These are phyloP conservation scores for Chloromyia formosa DNA, from an alignment of 2,888 invertebrate genomes.

Conservation along the genomic window DNA sequence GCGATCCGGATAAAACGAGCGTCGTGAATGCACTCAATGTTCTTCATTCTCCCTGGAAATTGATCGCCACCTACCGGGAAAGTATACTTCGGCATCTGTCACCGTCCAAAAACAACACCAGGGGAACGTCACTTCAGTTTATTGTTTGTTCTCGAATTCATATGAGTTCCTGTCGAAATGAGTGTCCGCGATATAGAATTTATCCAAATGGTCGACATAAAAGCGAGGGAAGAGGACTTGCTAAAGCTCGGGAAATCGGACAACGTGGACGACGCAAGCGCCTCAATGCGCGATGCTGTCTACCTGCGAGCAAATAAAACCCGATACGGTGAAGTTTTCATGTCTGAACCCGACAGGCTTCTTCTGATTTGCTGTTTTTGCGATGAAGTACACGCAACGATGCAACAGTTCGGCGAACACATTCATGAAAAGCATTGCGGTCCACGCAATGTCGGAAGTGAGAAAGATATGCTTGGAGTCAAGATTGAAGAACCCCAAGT, in stretches of 20 bases:
- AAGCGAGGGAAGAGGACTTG: not conserved
- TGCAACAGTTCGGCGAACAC: conserved; percentile 15
- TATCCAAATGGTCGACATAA: conserved; percentile 1
- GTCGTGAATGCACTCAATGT: no score
- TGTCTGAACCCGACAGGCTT: not conserved
- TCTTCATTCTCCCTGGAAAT: no score
- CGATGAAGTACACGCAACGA: not conserved
- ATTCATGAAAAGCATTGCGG: not conserved
- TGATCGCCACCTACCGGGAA: no score
- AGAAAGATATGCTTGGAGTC: not conserved
- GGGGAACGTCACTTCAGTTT: no score
- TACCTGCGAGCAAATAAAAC: not conserved
- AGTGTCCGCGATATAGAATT: conserved; percentile 19
- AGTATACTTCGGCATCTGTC: no score
- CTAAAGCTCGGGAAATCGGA: no score
- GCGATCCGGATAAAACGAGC: no score
- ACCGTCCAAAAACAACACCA: no score
- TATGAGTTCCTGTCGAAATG: no score
- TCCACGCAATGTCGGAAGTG: not conserved
- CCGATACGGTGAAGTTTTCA: conserved; percentile 9
- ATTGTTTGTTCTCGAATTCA: no score
- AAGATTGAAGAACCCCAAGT: not conserved
- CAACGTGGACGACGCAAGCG: no score
- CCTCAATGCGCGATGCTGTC: not conserved
- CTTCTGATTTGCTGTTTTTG: conserved; percentile 15